Percentiles rank a stretch among this genome's conserved stretches.
These are phyloP conservation scores for Pipra filicauda DNA, from an alignment of 2,113 vertebrate species.

Conservation along the genomic window DNA sequence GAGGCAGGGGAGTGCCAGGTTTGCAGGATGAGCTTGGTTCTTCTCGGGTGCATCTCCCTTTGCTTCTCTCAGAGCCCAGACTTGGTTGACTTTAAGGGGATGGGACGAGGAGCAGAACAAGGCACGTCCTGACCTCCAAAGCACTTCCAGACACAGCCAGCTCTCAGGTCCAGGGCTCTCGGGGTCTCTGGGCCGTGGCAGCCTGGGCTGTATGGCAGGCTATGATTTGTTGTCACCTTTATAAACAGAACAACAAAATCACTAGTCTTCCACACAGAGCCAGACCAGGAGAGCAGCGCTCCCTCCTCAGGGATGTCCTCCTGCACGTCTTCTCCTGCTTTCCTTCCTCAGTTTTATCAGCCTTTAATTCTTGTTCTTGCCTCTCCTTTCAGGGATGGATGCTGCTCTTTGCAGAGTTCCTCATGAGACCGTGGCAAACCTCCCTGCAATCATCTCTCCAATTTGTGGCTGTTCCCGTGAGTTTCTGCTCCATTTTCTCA, in stretches of 20 bases:
- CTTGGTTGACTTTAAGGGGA: not conserved
- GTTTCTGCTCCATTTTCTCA: constrained; percentile 15
- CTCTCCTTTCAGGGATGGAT: not conserved
- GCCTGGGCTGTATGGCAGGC: constrained; percentile 77
- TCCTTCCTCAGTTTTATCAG: not conserved
- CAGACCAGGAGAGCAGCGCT: constrained; percentile 10
- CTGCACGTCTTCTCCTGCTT: not conserved
- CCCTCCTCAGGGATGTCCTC: not conserved
- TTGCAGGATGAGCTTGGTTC: not conserved
- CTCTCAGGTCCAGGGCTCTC: not conserved
- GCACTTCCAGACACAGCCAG: not conserved
- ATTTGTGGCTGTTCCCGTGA: not conserved
- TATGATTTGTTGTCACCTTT: constrained; percentile 85
- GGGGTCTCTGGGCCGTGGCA: not conserved
- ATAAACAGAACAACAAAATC: constrained; percentile 87
- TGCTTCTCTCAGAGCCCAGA: not conserved
- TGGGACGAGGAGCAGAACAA: not conserved
- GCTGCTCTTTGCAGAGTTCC: not conserved
- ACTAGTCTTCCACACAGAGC: constrained; percentile 88
- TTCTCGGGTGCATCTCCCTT: not conserved
- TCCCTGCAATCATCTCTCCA: not conserved
- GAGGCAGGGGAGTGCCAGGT: not conserved
- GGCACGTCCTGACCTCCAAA: not conserved
- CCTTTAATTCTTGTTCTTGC: not conserved
- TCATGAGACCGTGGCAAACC: not conserved